These are phyloP conservation scores for Ispidina lecontei DNA, from an alignment of 2,797 vertebrate genomes.

Conservation along the genomic window DNA sequence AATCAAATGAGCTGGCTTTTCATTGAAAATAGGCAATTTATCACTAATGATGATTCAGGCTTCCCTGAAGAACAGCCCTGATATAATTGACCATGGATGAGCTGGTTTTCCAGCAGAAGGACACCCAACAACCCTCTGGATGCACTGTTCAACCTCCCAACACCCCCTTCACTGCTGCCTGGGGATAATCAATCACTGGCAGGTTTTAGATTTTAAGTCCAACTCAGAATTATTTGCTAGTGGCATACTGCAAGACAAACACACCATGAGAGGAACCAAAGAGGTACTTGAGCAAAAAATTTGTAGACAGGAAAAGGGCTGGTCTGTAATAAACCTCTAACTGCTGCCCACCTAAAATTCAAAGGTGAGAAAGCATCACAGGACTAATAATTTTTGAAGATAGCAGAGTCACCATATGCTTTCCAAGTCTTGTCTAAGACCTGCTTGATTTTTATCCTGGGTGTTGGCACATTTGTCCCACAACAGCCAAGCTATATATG, in stretches of 20 bases:
- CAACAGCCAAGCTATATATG: not conserved
- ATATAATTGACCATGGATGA: not conserved
- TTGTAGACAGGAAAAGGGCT: not conserved
- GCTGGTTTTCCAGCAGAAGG: not conserved
- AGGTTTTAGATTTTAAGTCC: not conserved
- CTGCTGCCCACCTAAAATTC: not conserved
- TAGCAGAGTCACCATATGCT: not conserved
- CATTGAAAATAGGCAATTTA: not conserved
- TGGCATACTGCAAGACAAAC: not conserved
- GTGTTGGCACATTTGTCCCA: not conserved
- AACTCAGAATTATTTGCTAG: not conserved
- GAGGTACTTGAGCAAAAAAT: not conserved
- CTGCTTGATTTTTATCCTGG: not conserved
- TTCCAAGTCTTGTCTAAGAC: not conserved
- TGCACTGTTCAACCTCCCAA: not conserved
- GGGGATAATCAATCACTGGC: not conserved
- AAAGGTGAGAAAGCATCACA: not conserved
- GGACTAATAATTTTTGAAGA: not conserved
- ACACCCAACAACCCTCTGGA: not conserved
- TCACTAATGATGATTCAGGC: not conserved
- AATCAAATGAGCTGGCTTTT: slow-evolving; percentile 26
- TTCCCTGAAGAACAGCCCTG: slow-evolving; percentile 2
- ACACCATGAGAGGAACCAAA: not conserved
- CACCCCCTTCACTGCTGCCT: not conserved
- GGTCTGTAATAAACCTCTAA: not conserved